phyloP scores from a whole-genome alignment of 2,797 vertebrate genomes.

The Urophycis tenuis region DNA sequence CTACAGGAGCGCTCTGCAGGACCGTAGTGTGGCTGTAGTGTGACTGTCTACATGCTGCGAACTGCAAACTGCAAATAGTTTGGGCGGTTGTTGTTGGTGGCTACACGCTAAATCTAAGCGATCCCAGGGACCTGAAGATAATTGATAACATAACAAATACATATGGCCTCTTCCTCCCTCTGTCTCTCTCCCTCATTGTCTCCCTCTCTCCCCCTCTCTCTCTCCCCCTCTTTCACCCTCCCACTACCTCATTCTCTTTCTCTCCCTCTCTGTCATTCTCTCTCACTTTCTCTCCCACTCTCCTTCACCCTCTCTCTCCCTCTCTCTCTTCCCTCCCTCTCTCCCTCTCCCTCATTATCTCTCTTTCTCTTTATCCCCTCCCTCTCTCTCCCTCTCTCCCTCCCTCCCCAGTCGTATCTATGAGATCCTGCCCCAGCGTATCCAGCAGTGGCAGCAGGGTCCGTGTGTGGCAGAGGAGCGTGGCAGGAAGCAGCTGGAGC shows the following conservation, averaged over 20 bases:
- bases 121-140: no score
- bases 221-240: not conserved
- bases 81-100: no score
- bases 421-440: conserved; percentile 85
- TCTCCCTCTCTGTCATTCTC: not conserved
- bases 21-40: no score
- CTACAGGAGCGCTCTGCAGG: no score
- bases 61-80: no score
- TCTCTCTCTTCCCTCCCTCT: not conserved
- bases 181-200: not conserved
- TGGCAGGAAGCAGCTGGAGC: conserved; percentile 84
- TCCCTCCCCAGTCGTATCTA: conserved; percentile 73
- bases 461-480: conserved; percentile 89
- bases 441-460: conserved; percentile 94
- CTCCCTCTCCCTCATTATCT: not conserved
- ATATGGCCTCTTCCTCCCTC: not conserved
- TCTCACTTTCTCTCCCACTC: not conserved
- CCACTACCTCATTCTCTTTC: not conserved
- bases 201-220: not conserved
- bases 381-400: not conserved
- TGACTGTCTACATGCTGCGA: no score
- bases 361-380: not conserved
- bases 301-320: not conserved
- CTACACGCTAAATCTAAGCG: no score
- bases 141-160: no score